These are phyloP conservation scores for Coenonympha arcania DNA, from an alignment of 2,888 invertebrate genomes.

Conservation along the genomic window DNA sequence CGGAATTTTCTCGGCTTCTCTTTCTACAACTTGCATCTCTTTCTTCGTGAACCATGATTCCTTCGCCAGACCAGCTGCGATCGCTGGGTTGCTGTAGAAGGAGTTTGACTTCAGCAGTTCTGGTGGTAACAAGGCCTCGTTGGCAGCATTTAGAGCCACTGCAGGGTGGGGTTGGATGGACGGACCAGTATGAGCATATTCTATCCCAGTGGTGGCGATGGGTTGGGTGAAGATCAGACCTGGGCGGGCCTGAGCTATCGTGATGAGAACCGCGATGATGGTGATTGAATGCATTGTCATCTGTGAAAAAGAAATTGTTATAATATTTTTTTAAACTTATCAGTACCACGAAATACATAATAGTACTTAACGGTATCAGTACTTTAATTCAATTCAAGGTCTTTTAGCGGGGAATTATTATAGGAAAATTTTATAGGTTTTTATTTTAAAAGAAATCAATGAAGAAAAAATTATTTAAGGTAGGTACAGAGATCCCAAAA, in stretches of 20 bases:
- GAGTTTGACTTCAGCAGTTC: constrained; percentile 77
- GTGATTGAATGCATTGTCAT: constrained; percentile 47
- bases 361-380: too few species aligned
- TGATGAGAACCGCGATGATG: constrained; percentile 50
- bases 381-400: too few species aligned
- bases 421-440: too few species aligned
- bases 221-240: constrained; percentile 63
- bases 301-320: constrained; percentile 10
- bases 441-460: too few species aligned
- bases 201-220: constrained; percentile 62
- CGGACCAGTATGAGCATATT: constrained; percentile 59
- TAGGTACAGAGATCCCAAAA: too few species aligned
- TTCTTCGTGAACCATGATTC: constrained; percentile 85
- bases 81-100: constrained; percentile 84
- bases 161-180: constrained; percentile 77
- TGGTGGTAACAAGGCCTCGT: constrained; percentile 81
- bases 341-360: background rate
- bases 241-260: constrained; percentile 61
- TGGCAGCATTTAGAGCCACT: constrained; percentile 80
- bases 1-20: constrained; percentile 87
- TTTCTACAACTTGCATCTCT: constrained; percentile 83
- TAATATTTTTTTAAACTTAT: background rate
- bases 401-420: too few species aligned
- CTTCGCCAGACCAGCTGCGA: constrained; percentile 82
- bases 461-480: too few species aligned